Evolutionary conservation across 2,797 vertebrate genomes (phyloP).

Genomic region (Oryzias dopingdopingensis): DNA sequence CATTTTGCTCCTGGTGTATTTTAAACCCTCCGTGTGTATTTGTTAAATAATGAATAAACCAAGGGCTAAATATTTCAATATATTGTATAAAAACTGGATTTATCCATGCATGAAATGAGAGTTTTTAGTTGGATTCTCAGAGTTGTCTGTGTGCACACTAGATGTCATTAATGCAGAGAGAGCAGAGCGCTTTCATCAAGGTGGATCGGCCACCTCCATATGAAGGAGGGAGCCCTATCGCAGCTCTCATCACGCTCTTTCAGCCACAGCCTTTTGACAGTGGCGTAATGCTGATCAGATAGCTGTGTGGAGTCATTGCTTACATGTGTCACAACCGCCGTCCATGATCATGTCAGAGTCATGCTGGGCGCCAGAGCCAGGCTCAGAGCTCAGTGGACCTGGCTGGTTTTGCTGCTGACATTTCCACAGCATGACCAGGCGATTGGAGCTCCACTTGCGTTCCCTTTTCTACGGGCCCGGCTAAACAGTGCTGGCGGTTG

Average conservation of each 20-base stretch:
- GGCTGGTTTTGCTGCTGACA: conserved; percentile 73
- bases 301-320: conserved; percentile 76
- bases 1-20: conserved; percentile 63
- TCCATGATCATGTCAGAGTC: conserved; percentile 70
- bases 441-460: conserved; percentile 50
- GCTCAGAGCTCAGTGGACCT: conserved; percentile 65
- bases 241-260: conserved; percentile 64
- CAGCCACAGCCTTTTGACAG: conserved; percentile 68
- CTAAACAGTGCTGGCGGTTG: conserved; percentile 58
- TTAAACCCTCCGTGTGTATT: conserved; percentile 61
- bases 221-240: conserved; percentile 64
- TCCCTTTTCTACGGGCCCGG: conserved; percentile 56
- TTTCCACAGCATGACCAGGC: conserved; percentile 75
- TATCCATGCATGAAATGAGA: conserved; percentile 9
- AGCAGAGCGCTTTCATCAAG: conserved; percentile 24
- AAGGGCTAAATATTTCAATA: conserved; percentile 34
- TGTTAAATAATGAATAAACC: conserved; percentile 63
- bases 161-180: conserved; percentile 1
- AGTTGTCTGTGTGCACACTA: neutral
- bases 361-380: conserved; percentile 61
- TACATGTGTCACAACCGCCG: conserved; percentile 76
- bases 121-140: conserved; percentile 3
- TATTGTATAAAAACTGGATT: conserved; percentile 11
- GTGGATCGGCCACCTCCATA: conserved; percentile 39
- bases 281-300: conserved; percentile 77